Percentiles rank a stretch among this genome's conserved stretches.
Conservation (phyloP, 2,113 vertebrate genomes). For the Pelvicachromis taeniatus region DNA sequence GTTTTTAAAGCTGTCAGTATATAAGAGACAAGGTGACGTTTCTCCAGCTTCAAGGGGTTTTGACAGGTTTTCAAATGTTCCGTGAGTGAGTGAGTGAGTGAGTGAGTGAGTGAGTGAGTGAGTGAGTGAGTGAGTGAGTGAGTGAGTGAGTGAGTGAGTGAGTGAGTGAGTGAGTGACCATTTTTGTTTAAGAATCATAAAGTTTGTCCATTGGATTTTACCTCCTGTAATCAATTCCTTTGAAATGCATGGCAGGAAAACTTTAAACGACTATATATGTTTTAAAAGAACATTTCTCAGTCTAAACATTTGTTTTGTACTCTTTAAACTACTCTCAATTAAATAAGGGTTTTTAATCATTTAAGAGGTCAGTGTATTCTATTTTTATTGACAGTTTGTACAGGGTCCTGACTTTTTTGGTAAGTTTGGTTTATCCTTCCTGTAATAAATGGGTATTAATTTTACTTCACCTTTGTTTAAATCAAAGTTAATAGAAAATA, state of each 20-base stretch:
- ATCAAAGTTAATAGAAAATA: not conserved
- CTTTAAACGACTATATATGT: not conserved
- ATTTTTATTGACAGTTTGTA: not conserved
- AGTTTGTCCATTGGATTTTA: not conserved
- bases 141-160: too few relatives aligned
- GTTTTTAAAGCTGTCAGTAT: not conserved
- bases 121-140: too few relatives aligned
- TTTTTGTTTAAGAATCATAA: not conserved
- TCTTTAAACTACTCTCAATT: not conserved
- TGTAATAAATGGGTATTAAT: not conserved
- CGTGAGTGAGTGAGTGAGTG: too few relatives aligned
- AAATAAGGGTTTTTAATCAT: not conserved
- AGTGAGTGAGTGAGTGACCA: not conserved
- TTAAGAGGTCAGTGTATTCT: not conserved
- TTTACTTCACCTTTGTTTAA: not conserved
- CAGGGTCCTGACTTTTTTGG: not conserved
- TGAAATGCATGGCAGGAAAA: not conserved
- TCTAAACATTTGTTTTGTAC: not conserved
- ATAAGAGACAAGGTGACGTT: not conserved
- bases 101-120: too few relatives aligned
- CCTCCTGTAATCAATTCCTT: fast-evolving
- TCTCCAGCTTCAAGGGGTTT: not conserved
- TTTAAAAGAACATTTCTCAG: not conserved
- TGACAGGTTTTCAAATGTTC: not conserved
- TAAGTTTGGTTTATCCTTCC: not conserved